Evolutionary conservation across 30 jellyfish, hydroid and myxozoan species (phyloP).

Genomic region (Mastigias papua): DNA sequence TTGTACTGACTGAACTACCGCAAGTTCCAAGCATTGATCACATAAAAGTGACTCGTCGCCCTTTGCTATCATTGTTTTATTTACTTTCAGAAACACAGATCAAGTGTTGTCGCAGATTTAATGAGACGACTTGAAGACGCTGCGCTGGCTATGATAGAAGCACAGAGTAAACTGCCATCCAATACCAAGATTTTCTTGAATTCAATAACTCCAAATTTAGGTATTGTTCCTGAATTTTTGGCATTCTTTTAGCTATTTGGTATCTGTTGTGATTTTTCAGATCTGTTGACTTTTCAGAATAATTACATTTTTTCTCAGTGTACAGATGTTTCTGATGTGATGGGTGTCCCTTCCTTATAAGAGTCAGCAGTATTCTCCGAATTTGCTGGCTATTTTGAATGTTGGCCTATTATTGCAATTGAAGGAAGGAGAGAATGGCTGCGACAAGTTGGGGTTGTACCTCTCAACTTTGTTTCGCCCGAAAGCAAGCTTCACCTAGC

Average conservation of each 20-base stretch:
- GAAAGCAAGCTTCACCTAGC: no score
- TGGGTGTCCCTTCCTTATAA: no score
- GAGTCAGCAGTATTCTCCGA: no score
- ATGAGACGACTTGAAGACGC: constrained; percentile 64
- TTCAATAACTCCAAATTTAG: constrained; percentile 63
- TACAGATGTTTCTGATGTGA: no score
- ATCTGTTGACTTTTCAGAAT: no score
- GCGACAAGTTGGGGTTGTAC: no score
- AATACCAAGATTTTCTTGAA: constrained; percentile 3
- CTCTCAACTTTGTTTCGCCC: no score
- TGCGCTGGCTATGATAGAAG: constrained; percentile 66
- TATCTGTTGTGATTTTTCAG: no score
- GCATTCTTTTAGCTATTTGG: neutral
- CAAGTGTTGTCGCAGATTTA: constrained; percentile 48
- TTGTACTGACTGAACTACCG: neutral
- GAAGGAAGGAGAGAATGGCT: no score
- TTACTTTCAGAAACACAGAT: constrained; percentile 38
- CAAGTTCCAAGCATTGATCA: constrained; percentile 7
- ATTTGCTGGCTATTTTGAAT: no score
- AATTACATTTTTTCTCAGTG: no score
- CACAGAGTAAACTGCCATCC: constrained; percentile 27
- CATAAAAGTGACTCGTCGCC: neutral
- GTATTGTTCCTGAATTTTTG: neutral
- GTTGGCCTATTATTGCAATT: no score
- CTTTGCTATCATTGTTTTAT: neutral